Evolutionary conservation across 2,888 invertebrate genomes (phyloP).

Genomic region (Metalampra italica): DNA sequence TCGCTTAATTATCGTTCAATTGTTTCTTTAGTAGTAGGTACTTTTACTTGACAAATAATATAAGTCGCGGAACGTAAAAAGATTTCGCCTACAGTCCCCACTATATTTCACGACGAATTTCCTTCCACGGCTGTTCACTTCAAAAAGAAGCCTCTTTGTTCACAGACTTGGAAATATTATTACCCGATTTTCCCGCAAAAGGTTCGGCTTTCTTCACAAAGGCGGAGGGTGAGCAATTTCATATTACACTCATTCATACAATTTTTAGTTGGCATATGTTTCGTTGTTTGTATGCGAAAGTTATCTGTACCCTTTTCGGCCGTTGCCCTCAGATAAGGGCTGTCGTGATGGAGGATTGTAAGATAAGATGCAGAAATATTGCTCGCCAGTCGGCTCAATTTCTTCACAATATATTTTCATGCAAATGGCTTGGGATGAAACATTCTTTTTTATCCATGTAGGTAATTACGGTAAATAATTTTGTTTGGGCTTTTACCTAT

Average conservation of each 20-base stretch:
- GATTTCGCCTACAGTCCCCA: not conserved
- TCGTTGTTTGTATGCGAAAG: slow-evolving; percentile 53
- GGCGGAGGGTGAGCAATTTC: slow-evolving; percentile 45
- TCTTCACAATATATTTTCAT: slow-evolving; percentile 44
- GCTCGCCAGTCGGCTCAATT: slow-evolving; percentile 31
- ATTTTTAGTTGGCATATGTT: slow-evolving; percentile 41
- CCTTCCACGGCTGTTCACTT: slow-evolving; percentile 42
- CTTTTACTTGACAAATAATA: not conserved
- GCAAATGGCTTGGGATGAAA: slow-evolving; percentile 28
- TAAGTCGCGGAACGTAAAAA: not conserved
- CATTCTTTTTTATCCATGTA: slow-evolving; percentile 6
- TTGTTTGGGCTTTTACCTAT: not conserved
- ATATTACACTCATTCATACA: slow-evolving; percentile 40
- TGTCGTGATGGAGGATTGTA: slow-evolving; percentile 6
- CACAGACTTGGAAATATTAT: slow-evolving; percentile 67
- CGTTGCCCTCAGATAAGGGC: slow-evolving; percentile 16
- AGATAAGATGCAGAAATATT: slow-evolving; percentile 17
- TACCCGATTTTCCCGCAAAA: slow-evolving; percentile 57
- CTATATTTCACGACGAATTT: slow-evolving; percentile 30
- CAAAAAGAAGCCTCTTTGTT: slow-evolving; percentile 50
- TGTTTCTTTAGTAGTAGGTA: no score
- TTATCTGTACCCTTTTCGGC: slow-evolving; percentile 41
- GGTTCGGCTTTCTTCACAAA: slow-evolving; percentile 42
- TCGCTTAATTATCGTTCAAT: no score
- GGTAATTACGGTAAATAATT: not conserved